Conservation (phyloP, 2,113 vertebrate genomes). For the Hipposideros armiger region DNA sequence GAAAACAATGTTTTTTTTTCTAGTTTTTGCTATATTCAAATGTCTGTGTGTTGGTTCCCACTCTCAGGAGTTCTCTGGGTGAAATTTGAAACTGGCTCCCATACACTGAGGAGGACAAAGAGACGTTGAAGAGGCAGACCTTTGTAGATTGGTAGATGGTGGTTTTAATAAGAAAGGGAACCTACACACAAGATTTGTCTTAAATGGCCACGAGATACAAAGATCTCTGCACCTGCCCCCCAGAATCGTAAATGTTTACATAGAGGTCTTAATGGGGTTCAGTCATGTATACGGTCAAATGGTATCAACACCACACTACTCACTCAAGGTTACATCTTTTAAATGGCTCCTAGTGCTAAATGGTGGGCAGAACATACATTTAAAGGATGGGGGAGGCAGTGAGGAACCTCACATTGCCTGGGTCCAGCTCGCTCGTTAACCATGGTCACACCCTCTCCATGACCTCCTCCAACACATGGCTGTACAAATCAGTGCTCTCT, state of each 20-base stretch:
- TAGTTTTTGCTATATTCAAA: conserved; percentile 45
- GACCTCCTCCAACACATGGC: background rate
- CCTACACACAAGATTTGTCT: background rate
- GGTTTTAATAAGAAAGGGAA: background rate
- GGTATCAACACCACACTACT: background rate
- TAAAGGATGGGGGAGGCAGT: background rate
- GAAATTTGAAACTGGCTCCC: background rate
- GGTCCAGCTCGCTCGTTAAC: background rate
- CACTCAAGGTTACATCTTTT: background rate
- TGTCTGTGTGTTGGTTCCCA: background rate
- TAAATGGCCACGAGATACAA: background rate
- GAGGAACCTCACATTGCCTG: background rate
- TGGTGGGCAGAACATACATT: background rate
- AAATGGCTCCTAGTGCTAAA: background rate
- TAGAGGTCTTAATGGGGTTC: background rate
- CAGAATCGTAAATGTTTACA: background rate
- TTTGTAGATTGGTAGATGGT: background rate
- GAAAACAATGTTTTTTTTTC: conserved; percentile 46
- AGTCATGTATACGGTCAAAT: background rate
- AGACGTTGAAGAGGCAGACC: background rate
- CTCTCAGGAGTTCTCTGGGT: background rate
- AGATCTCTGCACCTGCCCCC: no score
- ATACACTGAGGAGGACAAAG: background rate
- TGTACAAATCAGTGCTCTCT: background rate
- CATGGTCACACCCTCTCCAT: background rate